Conservation (phyloP, 2,888 invertebrate genomes). For the Geophilus truncorum region DNA sequence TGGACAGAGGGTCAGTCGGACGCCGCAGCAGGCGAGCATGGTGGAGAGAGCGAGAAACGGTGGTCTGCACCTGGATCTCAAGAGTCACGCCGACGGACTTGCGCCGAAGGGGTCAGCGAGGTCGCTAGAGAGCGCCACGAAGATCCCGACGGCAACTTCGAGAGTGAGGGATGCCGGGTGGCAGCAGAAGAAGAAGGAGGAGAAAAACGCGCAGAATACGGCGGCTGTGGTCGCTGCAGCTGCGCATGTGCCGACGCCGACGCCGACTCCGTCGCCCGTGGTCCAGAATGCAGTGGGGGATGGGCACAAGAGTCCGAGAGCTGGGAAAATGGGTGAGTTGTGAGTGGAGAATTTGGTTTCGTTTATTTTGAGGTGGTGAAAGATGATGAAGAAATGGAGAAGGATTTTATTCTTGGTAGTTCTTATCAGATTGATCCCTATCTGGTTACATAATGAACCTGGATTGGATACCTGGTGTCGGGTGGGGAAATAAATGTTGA, state of each 20-base stretch:
- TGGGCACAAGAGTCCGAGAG: no score
- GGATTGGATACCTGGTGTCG: background rate
- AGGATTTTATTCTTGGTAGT: background rate
- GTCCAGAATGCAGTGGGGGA: no score
- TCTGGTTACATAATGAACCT: background rate
- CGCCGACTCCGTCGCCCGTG: background rate
- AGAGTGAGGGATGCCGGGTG: background rate
- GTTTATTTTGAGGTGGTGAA: no score
- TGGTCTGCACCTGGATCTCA: background rate
- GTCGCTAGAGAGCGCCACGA: background rate
- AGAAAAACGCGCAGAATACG: conserved; percentile 32
- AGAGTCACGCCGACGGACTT: background rate
- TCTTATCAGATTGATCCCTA: background rate
- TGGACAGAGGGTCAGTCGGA: background rate
- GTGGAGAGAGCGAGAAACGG: background rate
- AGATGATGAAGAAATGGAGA: background rate
- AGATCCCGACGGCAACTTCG: background rate
- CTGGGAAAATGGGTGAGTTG: background rate
- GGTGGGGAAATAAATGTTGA: background rate
- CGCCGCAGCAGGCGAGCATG: conserved; percentile 19
- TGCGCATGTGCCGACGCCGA: background rate
- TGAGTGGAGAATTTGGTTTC: no score
- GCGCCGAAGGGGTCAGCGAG: background rate
- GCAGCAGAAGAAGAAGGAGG: conserved; percentile 29
- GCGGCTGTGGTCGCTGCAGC: conserved; percentile 28